Evolutionary conservation across 1,140 invertebrate genomes (phyloP), one percentile per base, ranked within the genome.

Genomic region (Drosophila navojoa): DNA sequence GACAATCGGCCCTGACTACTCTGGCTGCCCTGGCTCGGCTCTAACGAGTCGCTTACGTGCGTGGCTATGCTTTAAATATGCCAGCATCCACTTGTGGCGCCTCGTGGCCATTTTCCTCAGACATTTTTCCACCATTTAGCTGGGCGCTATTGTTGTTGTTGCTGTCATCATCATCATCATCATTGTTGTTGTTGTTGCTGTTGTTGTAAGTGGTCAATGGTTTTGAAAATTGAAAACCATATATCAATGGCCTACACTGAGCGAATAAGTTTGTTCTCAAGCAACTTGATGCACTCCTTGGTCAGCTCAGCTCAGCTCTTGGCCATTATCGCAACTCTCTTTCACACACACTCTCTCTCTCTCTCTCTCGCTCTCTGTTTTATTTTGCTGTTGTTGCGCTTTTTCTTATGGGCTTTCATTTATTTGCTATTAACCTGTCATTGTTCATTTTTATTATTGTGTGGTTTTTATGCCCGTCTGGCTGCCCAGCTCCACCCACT

Each of bases 381-480:
- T 19, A 38, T 40, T 40, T 19, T 59, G 67, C 59, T 57, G 63
- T 19, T 70, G 60, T 55, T 72, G 76, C 64, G 78, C 59, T 57
- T 77, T 77, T 90, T 74, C 89, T 91, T 91, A 89, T 91, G 89
- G 85, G 81, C 81, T 91, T 91, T 91, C 90, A 91, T 91, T 91
- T 91, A 91, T 91, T 91, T 91, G 90, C 90, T 91, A 91, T 91
- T 91, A 91, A 91, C 90, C 90, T 91, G 90, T 91, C 90, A 91
- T 91, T 91, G 90, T 91, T 91, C 90, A 91, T 91, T 91, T 91
- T 91, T 91, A 91, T 91, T 90, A 82, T 84, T 84, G 84, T 89
- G 81, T 60, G 77, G 81, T 79, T 86, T 84, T 84, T 84, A 77
- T 75, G 82, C 75, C 70, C 52, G 61, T 79, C 79, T 80, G 68